Conservation (phyloP, 2,888 invertebrate species). For the Trichogramma dendrolimi region DNA sequence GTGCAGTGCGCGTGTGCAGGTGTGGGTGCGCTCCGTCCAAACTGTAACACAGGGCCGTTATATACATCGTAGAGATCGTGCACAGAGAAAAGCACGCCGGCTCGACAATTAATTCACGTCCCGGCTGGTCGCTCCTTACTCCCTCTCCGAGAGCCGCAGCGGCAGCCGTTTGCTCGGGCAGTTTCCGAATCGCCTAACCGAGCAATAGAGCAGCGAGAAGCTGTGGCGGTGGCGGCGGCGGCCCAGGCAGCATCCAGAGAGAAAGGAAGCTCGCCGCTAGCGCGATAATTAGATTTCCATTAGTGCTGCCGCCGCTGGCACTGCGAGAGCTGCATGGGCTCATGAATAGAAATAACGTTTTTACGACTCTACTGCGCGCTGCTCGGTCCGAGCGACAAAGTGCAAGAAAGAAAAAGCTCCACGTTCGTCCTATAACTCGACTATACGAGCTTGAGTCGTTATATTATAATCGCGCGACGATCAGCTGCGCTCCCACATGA, state of each 20-base stretch:
- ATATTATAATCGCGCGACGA: too few relatives aligned
- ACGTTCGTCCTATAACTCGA: too few relatives aligned
- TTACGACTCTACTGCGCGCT: slow-evolving; percentile 4
- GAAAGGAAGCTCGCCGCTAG: neutral
- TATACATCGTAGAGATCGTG: too few relatives aligned
- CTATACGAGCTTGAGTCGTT: too few relatives aligned
- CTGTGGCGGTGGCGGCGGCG: neutral
- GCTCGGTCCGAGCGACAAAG: too few relatives aligned
- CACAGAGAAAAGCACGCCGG: neutral
- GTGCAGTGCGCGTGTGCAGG: slow-evolving; percentile 5
- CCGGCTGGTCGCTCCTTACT: slow-evolving; percentile 8
- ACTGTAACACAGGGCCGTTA: neutral
- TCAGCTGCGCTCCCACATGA: too few relatives aligned
- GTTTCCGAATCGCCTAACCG: slow-evolving; percentile 12
- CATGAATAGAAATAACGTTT: slow-evolving; percentile 24
- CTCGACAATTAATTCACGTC: slow-evolving; percentile 20
- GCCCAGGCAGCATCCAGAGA: too few relatives aligned
- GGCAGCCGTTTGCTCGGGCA: slow-evolving; percentile 8
- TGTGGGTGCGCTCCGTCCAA: neutral
- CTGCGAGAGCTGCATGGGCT: slow-evolving; percentile 4
- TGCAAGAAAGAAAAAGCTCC: too few relatives aligned
- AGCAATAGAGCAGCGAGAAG: neutral
- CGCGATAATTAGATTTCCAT: slow-evolving; percentile 23
- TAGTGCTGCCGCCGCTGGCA: neutral
- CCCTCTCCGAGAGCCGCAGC: slow-evolving; percentile 3